Percentiles rank a stretch among this genome's conserved stretches.
Conservation (phyloP, 2,797 vertebrate species). For the Kryptolebias ocellatus region DNA sequence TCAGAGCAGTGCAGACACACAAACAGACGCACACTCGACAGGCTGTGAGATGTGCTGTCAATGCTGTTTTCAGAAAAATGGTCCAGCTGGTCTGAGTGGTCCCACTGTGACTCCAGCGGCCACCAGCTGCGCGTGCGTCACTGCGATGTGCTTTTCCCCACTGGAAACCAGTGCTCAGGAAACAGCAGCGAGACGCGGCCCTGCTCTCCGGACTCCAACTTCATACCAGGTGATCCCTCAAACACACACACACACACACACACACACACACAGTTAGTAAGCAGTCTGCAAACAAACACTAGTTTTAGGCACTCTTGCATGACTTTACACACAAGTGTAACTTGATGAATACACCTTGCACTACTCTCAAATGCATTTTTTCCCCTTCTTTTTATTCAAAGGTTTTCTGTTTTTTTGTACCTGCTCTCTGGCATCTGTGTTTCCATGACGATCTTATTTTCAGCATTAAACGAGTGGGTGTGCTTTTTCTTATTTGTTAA, state of each 20-base stretch:
- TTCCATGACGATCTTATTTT: constrained; percentile 19
- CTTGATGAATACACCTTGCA: neutral
- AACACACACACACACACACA: constrained; percentile 15
- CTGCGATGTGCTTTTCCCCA: constrained; percentile 90
- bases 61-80: constrained; percentile 88
- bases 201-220: constrained; percentile 89
- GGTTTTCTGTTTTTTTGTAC: neutral
- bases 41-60: constrained; percentile 46
- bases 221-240: constrained; percentile 88
- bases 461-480: constrained; percentile 6
- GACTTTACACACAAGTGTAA: constrained; percentile 34
- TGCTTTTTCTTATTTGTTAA: constrained; percentile 6
- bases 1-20: neutral
- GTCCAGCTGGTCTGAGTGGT: constrained; percentile 96
- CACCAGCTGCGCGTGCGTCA: constrained; percentile 87
- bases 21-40: constrained; percentile 12
- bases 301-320: constrained; percentile 9
- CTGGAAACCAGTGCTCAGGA: constrained; percentile 91
- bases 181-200: constrained; percentile 88
- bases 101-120: constrained; percentile 86
- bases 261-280: neutral
- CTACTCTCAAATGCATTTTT: neutral
- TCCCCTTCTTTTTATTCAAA: neutral
- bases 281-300: neutral
- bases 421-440: constrained; percentile 8